phyloP scores from a whole-genome alignment of 2,113 vertebrate species.

The Percopsis transmontana region DNA sequence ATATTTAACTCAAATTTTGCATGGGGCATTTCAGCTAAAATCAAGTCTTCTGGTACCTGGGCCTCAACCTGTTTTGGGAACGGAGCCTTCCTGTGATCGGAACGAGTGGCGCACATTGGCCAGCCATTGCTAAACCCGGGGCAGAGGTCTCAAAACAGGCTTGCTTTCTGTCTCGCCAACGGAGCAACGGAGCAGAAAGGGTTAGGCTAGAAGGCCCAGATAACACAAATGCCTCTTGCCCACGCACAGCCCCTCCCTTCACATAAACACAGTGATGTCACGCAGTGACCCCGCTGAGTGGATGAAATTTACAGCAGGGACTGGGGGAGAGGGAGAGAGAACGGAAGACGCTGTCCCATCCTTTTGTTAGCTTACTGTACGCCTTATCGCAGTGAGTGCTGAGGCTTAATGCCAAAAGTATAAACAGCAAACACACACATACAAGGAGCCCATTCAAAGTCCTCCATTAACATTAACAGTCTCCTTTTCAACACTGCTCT shows the following conservation, averaged over 20 bases:
- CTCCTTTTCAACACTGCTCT: conserved; percentile 58
- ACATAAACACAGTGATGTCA: conserved; percentile 69
- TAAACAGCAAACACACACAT: conserved; percentile 41
- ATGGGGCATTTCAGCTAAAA: too few species aligned
- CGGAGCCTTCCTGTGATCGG: conserved; percentile 26
- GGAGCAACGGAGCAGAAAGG: conserved; percentile 56
- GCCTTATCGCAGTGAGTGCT: conserved; percentile 49
- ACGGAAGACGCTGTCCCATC: not conserved
- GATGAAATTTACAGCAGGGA: conserved; percentile 50
- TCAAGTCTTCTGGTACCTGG: not conserved
- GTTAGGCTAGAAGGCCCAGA: conserved; percentile 62
- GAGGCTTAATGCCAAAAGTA: conserved; percentile 42
- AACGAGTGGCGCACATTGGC: conserved; percentile 20
- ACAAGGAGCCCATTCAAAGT: conserved; percentile 45
- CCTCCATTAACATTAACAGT: conserved; percentile 71
- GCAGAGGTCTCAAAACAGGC: conserved; percentile 61
- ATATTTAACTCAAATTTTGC: too few species aligned
- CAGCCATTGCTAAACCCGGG: conserved; percentile 20
- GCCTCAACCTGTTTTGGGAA: conserved; percentile 21
- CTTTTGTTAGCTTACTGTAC: conserved; percentile 39
- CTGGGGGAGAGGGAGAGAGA: conserved; percentile 16
- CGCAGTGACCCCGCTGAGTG: conserved; percentile 54
- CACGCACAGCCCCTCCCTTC: conserved; percentile 63
- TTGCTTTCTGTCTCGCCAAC: conserved; percentile 52
- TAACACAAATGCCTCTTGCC: conserved; percentile 69